phyloP scores from a whole-genome alignment of 2,113 vertebrate genomes.

The Charadrius vociferus region DNA sequence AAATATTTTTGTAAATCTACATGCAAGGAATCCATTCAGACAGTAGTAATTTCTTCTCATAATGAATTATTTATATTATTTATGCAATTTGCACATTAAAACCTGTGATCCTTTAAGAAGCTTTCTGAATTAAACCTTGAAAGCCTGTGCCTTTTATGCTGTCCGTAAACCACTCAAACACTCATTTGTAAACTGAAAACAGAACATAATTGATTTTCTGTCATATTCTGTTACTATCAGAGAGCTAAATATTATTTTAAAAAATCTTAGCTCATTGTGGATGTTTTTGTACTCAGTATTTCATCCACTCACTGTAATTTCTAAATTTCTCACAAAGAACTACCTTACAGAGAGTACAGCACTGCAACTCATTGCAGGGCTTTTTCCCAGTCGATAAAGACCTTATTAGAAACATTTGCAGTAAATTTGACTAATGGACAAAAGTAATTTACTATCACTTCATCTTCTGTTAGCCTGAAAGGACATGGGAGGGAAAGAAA shows the following conservation, averaged over 20 bases:
- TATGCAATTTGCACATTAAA: background rate
- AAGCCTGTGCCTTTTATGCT: background rate
- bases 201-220: conserved; percentile 64
- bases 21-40: background rate
- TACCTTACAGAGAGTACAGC: background rate
- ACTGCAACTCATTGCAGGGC: background rate
- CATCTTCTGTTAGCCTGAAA: background rate
- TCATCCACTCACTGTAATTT: background rate
- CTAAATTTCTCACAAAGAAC: background rate
- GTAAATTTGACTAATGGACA: background rate
- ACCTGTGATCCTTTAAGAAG: background rate
- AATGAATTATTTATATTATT: background rate
- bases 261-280: background rate
- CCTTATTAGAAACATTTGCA: background rate
- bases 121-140: conserved; percentile 40
- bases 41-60: background rate
- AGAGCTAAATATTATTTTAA: background rate
- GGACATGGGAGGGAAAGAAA: background rate
- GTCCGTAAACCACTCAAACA: background rate
- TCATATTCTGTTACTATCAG: conserved; percentile 14
- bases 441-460: background rate
- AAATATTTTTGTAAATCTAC: background rate
- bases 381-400: background rate
- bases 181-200: conserved; percentile 11
- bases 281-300: background rate